Percentiles rank a stretch among this genome's conserved stretches.
phyloP scores from a whole-genome alignment of 2,797 vertebrate species.

The Chaetophractus vellerosus region DNA sequence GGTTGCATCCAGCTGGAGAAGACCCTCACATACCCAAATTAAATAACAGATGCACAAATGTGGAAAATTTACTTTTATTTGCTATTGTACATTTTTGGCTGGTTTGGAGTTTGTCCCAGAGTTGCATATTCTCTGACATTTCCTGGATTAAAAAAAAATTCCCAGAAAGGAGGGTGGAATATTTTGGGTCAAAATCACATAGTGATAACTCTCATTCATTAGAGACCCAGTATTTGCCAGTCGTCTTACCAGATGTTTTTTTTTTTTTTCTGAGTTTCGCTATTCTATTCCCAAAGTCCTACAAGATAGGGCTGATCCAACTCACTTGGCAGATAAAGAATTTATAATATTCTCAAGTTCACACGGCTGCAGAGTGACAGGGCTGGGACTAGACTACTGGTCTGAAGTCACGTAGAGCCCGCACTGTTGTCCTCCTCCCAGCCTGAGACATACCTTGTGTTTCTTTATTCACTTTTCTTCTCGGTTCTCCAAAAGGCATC shows the following conservation, averaged over 20 bases:
- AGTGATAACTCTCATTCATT: background rate
- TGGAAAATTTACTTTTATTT: background rate
- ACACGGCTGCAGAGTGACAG: background rate
- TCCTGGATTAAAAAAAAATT: background rate
- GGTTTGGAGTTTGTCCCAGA: background rate
- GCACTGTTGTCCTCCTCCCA: background rate
- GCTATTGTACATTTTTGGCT: background rate
- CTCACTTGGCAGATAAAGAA: background rate
- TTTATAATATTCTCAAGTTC: background rate
- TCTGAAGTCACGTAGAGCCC: background rate
- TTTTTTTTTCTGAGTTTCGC: too few relatives aligned
- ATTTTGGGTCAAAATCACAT: slow-evolving; percentile 8
- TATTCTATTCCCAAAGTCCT: background rate
- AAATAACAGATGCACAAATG: background rate
- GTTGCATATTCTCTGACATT: background rate
- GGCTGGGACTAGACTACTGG: background rate
- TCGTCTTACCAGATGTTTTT: background rate
- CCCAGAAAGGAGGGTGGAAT: background rate
- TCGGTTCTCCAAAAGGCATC: background rate
- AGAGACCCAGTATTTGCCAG: background rate
- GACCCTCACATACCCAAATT: background rate
- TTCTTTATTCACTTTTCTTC: background rate
- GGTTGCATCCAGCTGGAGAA: background rate
- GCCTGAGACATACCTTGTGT: background rate
- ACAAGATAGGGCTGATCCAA: background rate